Evolutionary conservation across 2,797 vertebrate genomes (phyloP), one percentile per base, ranked within the genome.

Genomic region (Chelmon rostratus): DNA sequence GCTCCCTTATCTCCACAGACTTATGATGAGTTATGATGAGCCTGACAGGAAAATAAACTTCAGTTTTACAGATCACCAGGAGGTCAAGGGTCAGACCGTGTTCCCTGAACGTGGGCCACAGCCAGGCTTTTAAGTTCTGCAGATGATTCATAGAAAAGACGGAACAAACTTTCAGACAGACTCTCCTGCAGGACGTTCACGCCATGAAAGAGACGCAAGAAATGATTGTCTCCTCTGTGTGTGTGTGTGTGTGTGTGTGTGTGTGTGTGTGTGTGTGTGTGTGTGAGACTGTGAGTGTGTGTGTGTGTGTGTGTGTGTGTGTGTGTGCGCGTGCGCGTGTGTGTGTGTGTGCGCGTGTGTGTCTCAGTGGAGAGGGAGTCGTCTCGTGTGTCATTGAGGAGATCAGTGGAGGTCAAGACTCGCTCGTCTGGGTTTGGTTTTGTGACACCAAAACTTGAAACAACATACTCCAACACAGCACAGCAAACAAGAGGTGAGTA

Each of bases 301-400:
- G 23, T 63, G 57, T 63, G n/a, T 58, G 18, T 50, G 18, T 63
- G 58, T 69, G 44, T 66, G 46, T 66, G 46, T 47, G 52, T 69
- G 40, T 49, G 54, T 58, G 68, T 70, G 42, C 59, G 54, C 59
- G 68, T 58, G 54, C 62, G 54, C 61, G 53, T 68, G 49, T 73
- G 47, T 59, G 71, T 63, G 53, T 38, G 53, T 63, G 10, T 62
- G 46, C 42, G n/a, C 75, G 46, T 86, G 10, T 74, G 49, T 74
- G 38, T 89, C 16, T 67, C 82, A 96, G 95, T 95, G 87, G 92
- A 94, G 69, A 92, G 94, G 77, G 93, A 91, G 85, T 76, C 83
- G 0, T 95, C 92, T 8, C 84, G 83, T 1, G 78, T 93, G 72
- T 95, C 93, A 23, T 50, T 91, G 67, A 93, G 83, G 87, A 95